Evolutionary conservation across 2,797 vertebrate genomes (phyloP), one percentile per base, ranked within the genome.

Genomic region (Chelidonichthys spinosus): DNA sequence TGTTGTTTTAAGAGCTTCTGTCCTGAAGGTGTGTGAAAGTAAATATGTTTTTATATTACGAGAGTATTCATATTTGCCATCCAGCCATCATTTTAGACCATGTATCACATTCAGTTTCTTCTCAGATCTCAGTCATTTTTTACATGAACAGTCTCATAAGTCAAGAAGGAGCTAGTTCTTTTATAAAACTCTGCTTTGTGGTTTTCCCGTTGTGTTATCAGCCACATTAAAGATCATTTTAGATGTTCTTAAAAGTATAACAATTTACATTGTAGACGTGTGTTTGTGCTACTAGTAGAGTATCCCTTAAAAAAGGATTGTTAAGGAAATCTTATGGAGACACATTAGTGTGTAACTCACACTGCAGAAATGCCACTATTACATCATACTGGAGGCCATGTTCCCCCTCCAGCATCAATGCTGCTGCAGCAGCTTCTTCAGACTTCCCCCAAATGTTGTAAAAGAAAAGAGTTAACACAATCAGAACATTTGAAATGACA

Each of bases 341-440:
- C 35, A 18, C 18, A 13, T 44, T 5, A 9, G 43, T 17, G n/a
- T 56, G 17, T 39, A 33, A 11, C 43, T 13, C 40, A 11, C 40
- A 13, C 2, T 37, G 60, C 60, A 69, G 55, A 82, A 72, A 63
- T 53, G 46, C 52, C 49, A 0, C 0, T 59, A 6, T 85, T 76
- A 52, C 72, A 25, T 66, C 72, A 85, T 11, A 55, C 18, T 43
- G 32, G 18, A 11, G 25, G 47, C 55, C 43, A 18, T 60, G 78
- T 52, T 58, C 56, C 33, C 61, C 37, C 11, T 37, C 11, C 40
- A 11, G 17, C 18, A 25, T 42, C 5, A 53, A 2, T 37, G 14
- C 37, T 58, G 55, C 10, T 56, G 18, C 39, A 11, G 54, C 11
- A 33, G 40, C 25, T 25, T 25, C 8, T n/a, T 18, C n/a, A 17